Evolutionary conservation across 2,797 vertebrate genomes (phyloP).

Genomic region (Sebastes paucispinis): DNA sequence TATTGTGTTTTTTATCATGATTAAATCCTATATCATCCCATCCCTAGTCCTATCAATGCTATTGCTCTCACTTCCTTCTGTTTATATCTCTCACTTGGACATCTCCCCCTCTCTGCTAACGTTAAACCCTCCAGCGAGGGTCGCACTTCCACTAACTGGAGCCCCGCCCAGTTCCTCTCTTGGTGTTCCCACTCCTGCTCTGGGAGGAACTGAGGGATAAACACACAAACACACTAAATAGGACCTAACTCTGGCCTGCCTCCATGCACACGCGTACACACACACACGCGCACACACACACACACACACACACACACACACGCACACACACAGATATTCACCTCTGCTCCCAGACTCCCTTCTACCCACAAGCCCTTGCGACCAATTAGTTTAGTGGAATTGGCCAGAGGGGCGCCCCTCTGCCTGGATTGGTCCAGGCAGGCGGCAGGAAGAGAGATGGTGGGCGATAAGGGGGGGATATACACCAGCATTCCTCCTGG

Average conservation of each 20-base stretch:
- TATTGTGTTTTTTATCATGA: too few relatives aligned
- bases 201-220: constrained; percentile 29
- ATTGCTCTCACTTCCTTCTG: neutral
- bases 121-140: constrained; percentile 31
- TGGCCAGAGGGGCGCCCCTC: constrained; percentile 16
- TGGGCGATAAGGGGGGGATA: constrained; percentile 21
- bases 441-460: constrained; percentile 38
- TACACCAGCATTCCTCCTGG: constrained; percentile 32
- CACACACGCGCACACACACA: constrained; percentile 18
- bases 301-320: neutral
- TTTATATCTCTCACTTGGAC: neutral
- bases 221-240: constrained; percentile 32
- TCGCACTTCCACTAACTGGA: constrained; percentile 13
- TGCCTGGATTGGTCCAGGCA: constrained; percentile 28
- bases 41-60: neutral
- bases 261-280: neutral
- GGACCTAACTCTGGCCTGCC: neutral
- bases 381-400: constrained; percentile 47
- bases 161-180: constrained; percentile 16
- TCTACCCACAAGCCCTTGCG: constrained; percentile 34
- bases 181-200: constrained; percentile 28
- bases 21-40: too few relatives aligned
- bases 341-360: constrained; percentile 12
- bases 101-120: neutral
- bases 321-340: constrained; percentile 23